Base-by-base conservation (phyloP, 2,797 vertebrate species). In the Enteromius mattozi region DNA sequence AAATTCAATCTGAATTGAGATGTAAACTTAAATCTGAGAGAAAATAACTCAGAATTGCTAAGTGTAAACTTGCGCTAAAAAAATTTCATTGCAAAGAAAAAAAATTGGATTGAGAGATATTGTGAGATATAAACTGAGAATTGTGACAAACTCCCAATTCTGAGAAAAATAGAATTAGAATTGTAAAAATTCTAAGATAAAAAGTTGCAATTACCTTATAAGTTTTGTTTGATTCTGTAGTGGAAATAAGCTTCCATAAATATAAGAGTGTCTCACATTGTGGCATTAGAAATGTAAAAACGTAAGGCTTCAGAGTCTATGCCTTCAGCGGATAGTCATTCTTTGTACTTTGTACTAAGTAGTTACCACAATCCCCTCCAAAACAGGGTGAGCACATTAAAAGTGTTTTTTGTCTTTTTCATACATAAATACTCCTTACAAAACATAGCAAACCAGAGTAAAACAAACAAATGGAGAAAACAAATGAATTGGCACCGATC, bases 381-480 rank as follows among this genome's bases (percentile, higher is more conserved):
- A 91, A 89, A 89, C 85, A 87, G 88, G 87, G 86, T 76, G 80
- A 82, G 76, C 78, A 82, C 81, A 74, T 88, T 87, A 80, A 88
- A 87, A 85, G 86, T 88, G 27, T 86, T 88, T 86, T 83, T 68
- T 87, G 83, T 84, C 37, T 68, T 80, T 81, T 86, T 86, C 75
- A 85, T 91, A 88, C 84, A 87, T 86, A 90, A 88, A 89, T 84
- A 88, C 72, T 91, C 84, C 85, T 82, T 89, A 89, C 79, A 87
- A 88, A 83, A 87, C 75, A 74, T 72, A 72, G 79, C 80, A 86
- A 87, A 87, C 77, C 84, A 82, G 47, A 86, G 84, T 78, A 81
- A 83, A 89, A 80, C 27, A 76, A 80, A 82, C 65, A 59, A 82
- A 69, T 37, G 24, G 21, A 19, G 17, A 68, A 45, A 63, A 77